Percentiles rank a stretch among this genome's conserved stretches.
Conservation (phyloP, 2,888 invertebrate genomes). For the Oscheius sp. region DNA sequence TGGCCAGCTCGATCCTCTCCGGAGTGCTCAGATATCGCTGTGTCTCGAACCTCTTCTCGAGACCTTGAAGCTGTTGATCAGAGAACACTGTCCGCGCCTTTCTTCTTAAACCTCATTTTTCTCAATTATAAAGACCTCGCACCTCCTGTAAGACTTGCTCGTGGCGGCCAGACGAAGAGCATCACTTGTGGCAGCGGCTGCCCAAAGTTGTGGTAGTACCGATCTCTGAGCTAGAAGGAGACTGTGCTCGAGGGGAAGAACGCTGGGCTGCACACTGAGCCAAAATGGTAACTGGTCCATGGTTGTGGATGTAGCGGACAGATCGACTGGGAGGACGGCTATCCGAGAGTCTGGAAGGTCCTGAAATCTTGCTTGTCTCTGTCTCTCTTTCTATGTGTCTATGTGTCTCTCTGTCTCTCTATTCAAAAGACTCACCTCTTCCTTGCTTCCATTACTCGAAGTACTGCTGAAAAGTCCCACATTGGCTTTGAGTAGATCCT, state of each 20-base stretch:
- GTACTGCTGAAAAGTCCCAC: conserved; percentile 1
- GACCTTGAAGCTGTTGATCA: conserved; percentile 76
- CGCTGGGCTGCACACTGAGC: conserved; percentile 27
- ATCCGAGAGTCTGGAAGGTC: conserved; percentile 8
- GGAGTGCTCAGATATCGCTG: conserved; percentile 71
- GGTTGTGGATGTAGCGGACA: conserved; percentile 15
- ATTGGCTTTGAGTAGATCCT: conserved; percentile 31
- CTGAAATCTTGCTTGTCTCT: background rate
- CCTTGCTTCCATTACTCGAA: conserved; percentile 6
- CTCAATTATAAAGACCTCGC: background rate
- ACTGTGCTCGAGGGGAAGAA: conserved; percentile 45
- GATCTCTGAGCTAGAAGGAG: conserved; percentile 49
- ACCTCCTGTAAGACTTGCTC: conserved; percentile 86
- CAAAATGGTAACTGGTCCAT: conserved; percentile 34
- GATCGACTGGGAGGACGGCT: conserved; percentile 29
- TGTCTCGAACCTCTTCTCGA: conserved; percentile 68
- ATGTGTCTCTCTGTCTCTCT: no score
- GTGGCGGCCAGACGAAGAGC: conserved; percentile 64
- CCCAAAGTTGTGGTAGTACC: conserved; percentile 60
- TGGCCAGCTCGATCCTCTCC: conserved; percentile 70
- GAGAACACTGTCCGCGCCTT: conserved; percentile 90
- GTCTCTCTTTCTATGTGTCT: no score
- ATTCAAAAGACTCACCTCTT: conserved; percentile 21
- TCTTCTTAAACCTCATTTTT: conserved; percentile 40
- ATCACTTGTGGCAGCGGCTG: conserved; percentile 47